Percentiles rank a stretch among this genome's conserved stretches.
Evolutionary conservation across 2,888 invertebrate species (phyloP).

Genomic region (Helleia helle): DNA sequence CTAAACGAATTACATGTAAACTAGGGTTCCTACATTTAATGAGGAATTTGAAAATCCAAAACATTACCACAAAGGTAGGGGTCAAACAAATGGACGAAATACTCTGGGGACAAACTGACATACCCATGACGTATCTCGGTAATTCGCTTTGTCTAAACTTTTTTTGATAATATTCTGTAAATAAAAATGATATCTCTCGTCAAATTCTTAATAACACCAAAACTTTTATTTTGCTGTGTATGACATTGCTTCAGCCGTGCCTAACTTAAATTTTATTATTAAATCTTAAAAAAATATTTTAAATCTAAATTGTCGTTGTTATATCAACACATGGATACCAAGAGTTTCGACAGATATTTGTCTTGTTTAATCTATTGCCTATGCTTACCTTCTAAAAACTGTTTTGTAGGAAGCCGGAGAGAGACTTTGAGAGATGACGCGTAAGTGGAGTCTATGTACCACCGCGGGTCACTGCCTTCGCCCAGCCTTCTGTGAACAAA

Average conservation of each 20-base stretch:
- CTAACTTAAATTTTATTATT: too few species aligned
- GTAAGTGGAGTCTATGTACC: constrained; percentile 68
- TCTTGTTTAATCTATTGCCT: too few species aligned
- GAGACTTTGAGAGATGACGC: constrained; percentile 66
- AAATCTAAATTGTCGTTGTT: too few species aligned
- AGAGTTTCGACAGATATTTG: too few species aligned
- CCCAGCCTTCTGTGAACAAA: constrained; percentile 57
- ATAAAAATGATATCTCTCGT: too few species aligned
- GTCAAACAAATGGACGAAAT: constrained; percentile 9
- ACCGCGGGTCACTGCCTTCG: constrained; percentile 55
- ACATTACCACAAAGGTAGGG: not conserved
- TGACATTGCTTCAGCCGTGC: too few species aligned
- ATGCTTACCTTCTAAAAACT: constrained; percentile 59
- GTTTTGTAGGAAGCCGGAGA: constrained; percentile 57
- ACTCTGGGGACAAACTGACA: constrained; percentile 23
- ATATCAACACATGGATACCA: too few species aligned
- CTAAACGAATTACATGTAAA: not conserved
- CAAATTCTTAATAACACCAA: too few species aligned
- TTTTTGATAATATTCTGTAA: constrained; percentile 53
- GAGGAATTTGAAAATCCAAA: not conserved
- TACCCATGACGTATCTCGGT: constrained; percentile 54
- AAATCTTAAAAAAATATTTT: too few species aligned
- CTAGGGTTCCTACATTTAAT: not conserved
- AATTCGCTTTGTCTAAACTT: constrained; percentile 44
- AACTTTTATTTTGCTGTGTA: too few species aligned